Conservation (phyloP, 2,797 vertebrate genomes). For the Falco concolor region DNA sequence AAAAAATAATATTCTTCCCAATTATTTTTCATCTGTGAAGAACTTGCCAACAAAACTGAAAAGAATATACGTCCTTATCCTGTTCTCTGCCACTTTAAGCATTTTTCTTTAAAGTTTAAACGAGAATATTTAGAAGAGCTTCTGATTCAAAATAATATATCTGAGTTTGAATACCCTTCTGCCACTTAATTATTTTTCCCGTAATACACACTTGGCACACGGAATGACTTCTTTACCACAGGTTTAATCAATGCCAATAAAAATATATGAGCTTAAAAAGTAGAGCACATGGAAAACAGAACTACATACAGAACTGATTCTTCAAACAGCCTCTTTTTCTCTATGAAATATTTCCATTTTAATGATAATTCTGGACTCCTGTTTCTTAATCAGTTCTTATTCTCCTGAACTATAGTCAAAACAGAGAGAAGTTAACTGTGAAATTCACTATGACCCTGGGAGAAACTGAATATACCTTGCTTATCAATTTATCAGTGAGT, state of each 20-base stretch:
- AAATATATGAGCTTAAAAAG: not conserved
- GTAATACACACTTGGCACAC: not conserved
- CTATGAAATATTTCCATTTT: conserved; percentile 43
- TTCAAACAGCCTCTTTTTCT: not conserved
- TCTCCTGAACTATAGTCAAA: not conserved
- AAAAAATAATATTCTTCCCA: not conserved
- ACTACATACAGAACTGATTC: not conserved
- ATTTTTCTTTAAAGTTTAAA: not conserved
- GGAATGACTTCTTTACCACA: not conserved
- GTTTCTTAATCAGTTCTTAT: conserved; percentile 21
- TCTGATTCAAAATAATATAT: not conserved
- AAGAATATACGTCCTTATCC: not conserved
- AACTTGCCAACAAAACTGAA: not conserved
- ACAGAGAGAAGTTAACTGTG: not conserved
- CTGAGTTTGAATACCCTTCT: not conserved
- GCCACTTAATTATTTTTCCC: not conserved
- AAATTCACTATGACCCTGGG: conserved; percentile 1
- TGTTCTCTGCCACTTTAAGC: not conserved
- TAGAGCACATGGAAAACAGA: not conserved
- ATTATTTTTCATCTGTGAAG: not conserved
- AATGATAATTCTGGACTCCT: not conserved
- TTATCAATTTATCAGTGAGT: not conserved
- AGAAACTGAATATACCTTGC: not conserved
- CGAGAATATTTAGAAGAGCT: not conserved
- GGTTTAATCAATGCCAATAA: not conserved